phyloP scores from a whole-genome alignment of 2,888 invertebrate genomes.

The Dryobota labecula region DNA sequence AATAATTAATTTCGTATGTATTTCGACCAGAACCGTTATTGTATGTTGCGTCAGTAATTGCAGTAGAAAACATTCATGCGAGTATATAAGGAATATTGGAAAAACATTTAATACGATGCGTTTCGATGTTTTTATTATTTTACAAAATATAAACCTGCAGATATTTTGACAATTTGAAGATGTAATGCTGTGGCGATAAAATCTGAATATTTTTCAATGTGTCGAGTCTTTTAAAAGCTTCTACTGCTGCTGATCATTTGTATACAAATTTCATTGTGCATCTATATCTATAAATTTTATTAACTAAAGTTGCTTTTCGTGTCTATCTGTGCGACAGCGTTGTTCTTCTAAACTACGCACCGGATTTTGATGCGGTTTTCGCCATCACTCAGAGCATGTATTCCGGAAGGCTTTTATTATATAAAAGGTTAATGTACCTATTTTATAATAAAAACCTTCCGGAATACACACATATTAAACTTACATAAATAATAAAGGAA shows the following conservation, averaged over 20 bases:
- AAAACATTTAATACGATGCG: constrained; percentile 6
- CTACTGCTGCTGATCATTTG: not conserved
- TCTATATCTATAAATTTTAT: not conserved
- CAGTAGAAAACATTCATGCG: constrained; percentile 28
- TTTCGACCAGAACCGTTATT: not conserved
- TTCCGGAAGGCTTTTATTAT: not conserved
- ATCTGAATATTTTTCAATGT: constrained; percentile 5
- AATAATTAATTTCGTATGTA: not conserved
- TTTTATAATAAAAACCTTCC: too few relatives aligned
- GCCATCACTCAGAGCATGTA: not conserved
- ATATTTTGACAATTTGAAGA: constrained; percentile 10
- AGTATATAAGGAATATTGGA: constrained; percentile 22
- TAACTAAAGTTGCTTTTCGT: too few relatives aligned
- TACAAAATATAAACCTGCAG: constrained; percentile 12
- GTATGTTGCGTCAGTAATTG: constrained; percentile 5
- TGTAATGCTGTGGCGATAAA: not conserved
- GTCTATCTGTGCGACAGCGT: not conserved
- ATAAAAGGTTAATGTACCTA: too few relatives aligned
- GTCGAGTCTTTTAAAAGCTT: not conserved
- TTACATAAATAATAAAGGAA: not conserved
- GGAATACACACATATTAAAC: not conserved
- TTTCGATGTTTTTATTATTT: constrained; percentile 26
- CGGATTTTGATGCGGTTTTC: not conserved
- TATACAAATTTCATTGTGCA: too few relatives aligned
- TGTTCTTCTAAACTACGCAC: not conserved